A percentile compares a stretch with the other conserved stretches of the same genome.
These are phyloP conservation scores for Catostomus latipinnis DNA, from an alignment of 2,797 vertebrate genomes.

Conservation along the genomic window DNA sequence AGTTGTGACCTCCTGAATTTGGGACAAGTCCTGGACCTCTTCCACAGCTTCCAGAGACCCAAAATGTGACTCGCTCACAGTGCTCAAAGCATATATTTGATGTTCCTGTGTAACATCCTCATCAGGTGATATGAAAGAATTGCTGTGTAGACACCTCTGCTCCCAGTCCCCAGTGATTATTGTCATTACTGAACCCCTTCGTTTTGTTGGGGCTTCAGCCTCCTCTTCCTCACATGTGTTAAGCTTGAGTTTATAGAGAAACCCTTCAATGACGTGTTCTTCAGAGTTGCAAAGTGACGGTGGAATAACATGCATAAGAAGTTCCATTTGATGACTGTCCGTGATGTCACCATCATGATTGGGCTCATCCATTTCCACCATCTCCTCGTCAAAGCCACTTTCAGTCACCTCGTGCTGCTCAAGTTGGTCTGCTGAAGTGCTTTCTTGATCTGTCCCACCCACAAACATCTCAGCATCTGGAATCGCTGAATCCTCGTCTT, in stretches of 20 bases:
- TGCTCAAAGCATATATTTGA: conserved; percentile 49
- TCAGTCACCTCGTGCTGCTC: conserved; percentile 69
- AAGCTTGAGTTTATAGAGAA: conserved; percentile 17
- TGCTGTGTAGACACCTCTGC: conserved; percentile 68
- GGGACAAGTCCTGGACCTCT: conserved; percentile 21
- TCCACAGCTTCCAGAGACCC: conserved; percentile 54
- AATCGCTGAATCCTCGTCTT: conserved; percentile 18
- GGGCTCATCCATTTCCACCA: conserved; percentile 58
- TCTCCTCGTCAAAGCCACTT: conserved; percentile 72
- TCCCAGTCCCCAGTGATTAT: conserved; percentile 67
- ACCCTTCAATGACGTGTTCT: conserved; percentile 62
- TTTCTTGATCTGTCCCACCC: conserved; percentile 42
- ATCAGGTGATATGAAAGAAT: conserved; percentile 45
- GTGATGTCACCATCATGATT: conserved; percentile 41
- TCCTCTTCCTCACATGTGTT: conserved; percentile 36
- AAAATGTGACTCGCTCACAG: conserved; percentile 52
- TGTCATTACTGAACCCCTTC: conserved; percentile 67
- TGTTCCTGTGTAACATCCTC: conserved; percentile 49
- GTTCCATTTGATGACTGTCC: conserved; percentile 45
- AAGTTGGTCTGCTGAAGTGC: conserved; percentile 43
- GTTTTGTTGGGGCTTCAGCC: conserved; percentile 52
- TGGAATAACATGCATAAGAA: conserved; percentile 65
- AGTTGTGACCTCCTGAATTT: conserved; percentile 30
- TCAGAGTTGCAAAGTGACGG: conserved; percentile 66
- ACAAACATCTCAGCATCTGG: conserved; percentile 13